Conservation (phyloP, 2,888 invertebrate genomes). For the Diarsia brunnea region DNA sequence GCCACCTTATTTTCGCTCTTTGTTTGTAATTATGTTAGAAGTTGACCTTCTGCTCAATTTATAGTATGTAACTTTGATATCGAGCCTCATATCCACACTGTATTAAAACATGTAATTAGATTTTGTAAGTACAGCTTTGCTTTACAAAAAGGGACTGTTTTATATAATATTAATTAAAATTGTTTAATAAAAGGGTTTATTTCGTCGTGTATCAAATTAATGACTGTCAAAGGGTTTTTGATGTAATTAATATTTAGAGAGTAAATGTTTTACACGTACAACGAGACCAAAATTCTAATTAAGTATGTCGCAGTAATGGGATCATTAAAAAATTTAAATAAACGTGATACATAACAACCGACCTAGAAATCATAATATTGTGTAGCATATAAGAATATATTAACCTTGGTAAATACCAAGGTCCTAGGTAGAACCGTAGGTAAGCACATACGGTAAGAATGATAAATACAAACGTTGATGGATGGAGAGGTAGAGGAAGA, state of each 20-base stretch:
- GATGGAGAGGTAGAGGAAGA: too few relatives aligned
- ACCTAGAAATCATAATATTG: background rate
- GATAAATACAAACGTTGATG: too few relatives aligned
- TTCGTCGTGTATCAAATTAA: slow-evolving; percentile 28
- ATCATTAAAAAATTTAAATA: background rate
- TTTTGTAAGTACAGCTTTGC: slow-evolving; percentile 30
- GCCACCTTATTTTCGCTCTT: background rate
- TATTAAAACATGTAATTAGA: slow-evolving; percentile 54
- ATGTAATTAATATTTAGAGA: slow-evolving; percentile 28
- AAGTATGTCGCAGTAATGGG: background rate
- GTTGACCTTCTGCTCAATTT: background rate
- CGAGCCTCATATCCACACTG: slow-evolving; percentile 16
- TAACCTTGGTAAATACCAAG: background rate
- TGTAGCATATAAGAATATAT: background rate
- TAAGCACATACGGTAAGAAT: too few relatives aligned
- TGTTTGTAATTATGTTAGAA: too few relatives aligned
- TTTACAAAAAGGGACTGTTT: slow-evolving; percentile 26
- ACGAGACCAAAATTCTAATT: background rate
- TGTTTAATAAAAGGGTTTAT: slow-evolving; percentile 24
- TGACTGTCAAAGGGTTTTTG: slow-evolving; percentile 30
- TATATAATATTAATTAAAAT: slow-evolving; percentile 48
- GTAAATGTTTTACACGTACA: slow-evolving; percentile 16
- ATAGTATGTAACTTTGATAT: slow-evolving; percentile 21
- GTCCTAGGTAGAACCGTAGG: too few relatives aligned
- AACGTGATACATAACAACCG: background rate